Evolutionary conservation across 2,797 vertebrate genomes (phyloP).

Genomic region (Melanotaenia maccullochi): DNA sequence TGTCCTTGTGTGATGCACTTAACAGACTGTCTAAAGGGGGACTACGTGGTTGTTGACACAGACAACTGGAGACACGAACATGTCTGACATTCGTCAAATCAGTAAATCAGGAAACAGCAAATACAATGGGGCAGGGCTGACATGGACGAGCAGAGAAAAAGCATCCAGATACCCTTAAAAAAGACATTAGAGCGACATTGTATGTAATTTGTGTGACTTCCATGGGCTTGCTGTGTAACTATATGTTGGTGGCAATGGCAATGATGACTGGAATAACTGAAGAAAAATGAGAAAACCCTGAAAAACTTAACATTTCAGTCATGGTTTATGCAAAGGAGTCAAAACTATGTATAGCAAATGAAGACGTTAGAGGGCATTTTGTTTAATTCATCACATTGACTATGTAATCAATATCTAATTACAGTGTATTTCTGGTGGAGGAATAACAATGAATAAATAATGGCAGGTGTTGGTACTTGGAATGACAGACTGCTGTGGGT

Average conservation of each 20-base stretch:
- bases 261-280: conserved; percentile 56
- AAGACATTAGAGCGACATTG: conserved; percentile 69
- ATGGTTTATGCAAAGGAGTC: conserved; percentile 64
- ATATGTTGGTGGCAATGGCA: conserved; percentile 56
- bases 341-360: conserved; percentile 67
- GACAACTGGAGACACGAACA: conserved; percentile 86
- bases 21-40: conserved; percentile 69
- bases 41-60: conserved; percentile 87
- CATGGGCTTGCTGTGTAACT: conserved; percentile 52
- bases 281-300: conserved; percentile 37
- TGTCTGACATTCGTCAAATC: conserved; percentile 82
- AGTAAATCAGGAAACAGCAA: conserved; percentile 84
- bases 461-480: conserved; percentile 74
- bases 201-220: conserved; percentile 77
- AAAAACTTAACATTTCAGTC: conserved; percentile 52
- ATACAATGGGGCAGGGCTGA: conserved; percentile 82
- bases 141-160: conserved; percentile 86
- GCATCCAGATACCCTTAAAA: conserved; percentile 85
- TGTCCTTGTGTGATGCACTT: conserved; percentile 79
- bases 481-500: conserved; percentile 76
- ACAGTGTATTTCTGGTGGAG: conserved; percentile 82
- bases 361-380: conserved; percentile 77
- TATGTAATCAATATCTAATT: conserved; percentile 84
- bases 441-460: conserved; percentile 85
- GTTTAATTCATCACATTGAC: conserved; percentile 84